Base-by-base conservation (phyloP, 2,888 invertebrate species). In the Allophyes oxyacanthae region DNA sequence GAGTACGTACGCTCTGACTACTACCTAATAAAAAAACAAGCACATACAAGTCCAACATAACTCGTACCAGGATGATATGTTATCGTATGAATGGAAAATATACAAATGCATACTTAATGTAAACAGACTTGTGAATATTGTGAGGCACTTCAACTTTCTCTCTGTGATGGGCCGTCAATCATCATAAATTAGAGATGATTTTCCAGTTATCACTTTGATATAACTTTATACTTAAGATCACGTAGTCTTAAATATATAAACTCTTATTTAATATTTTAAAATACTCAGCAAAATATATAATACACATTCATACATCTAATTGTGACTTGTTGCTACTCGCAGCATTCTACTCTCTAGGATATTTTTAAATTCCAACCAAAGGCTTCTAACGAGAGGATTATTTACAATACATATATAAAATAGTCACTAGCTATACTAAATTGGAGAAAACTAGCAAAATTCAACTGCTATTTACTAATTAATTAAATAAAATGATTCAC, bases 91-190 rank as follows among this genome's bases (percentile, higher is more conserved):
- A 81, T 82, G 78, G 76, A 81, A 83, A 82, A 83, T 77, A 72
- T 65, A 77, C 75, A 75, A 78, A 79, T 75, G 70, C 76, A 82
- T 79, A 77, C 81, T 82, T 82, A 84, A 84, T 88, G 85, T 87
- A 87, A 88, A 88, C 81, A 86, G 84, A 83, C 84, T 83, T 84
- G 83, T 89, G 84, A 86, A 87, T 86, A 88, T 86, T 86, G 83
- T 82, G 81, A 86, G 79, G 85, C 85, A 88, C 85, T 86, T 81
- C 74, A 86, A 90, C 92, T 93, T 92, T 93, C 92, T 90, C 91
- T 84, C 30, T 65, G 67, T 83, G 90, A 90, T 89, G 88, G 87
- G 85, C 86, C 86, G 89, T 90, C 90, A 91, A 90, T 91, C 90
- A 90, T 86, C 83, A 85, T 85, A 88, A 86, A 85, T 86, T 84